phyloP scores from a whole-genome alignment of 2,797 vertebrate genomes.

The Craterocephalus amniculus region DNA sequence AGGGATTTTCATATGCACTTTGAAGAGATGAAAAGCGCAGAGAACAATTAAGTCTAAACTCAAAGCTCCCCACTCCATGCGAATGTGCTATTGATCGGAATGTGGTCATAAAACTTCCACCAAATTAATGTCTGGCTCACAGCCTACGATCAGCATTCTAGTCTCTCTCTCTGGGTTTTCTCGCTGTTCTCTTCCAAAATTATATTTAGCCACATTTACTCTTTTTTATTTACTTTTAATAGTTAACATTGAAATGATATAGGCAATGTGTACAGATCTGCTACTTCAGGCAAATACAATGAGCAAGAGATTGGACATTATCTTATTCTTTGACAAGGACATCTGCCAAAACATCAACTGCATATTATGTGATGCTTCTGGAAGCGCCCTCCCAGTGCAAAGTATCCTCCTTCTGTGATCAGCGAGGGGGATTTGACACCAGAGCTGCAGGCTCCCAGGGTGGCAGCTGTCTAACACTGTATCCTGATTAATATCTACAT shows the following conservation, averaged over 20 bases:
- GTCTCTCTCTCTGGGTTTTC: constrained; percentile 63
- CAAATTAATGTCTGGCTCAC: constrained; percentile 76
- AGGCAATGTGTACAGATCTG: constrained; percentile 54
- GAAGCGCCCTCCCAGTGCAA: constrained; percentile 62
- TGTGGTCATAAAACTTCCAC: constrained; percentile 74
- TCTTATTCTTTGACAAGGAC: constrained; percentile 73
- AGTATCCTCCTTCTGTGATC: constrained; percentile 72
- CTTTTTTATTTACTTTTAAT: constrained; percentile 17
- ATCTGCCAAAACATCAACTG: constrained; percentile 75
- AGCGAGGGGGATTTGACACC: constrained; percentile 77
- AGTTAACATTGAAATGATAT: constrained; percentile 32
- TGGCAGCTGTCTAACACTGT: constrained; percentile 76
- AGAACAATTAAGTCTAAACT: constrained; percentile 79
- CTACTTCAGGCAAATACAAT: constrained; percentile 48
- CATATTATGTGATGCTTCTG: constrained; percentile 64
- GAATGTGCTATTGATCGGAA: constrained; percentile 75
- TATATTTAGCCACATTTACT: constrained; percentile 33
- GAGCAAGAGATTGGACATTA: constrained; percentile 59
- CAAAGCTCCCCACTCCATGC: constrained; percentile 67
- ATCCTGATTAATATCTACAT: constrained; percentile 83
- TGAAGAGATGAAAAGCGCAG: constrained; percentile 66
- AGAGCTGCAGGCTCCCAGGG: constrained; percentile 68
- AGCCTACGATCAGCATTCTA: constrained; percentile 66
- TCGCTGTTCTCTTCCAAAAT: constrained; percentile 31
- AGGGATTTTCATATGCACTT: constrained; percentile 70